phyloP scores from a whole-genome alignment of 2,113 vertebrate species.

The Petaurus breviceps region DNA sequence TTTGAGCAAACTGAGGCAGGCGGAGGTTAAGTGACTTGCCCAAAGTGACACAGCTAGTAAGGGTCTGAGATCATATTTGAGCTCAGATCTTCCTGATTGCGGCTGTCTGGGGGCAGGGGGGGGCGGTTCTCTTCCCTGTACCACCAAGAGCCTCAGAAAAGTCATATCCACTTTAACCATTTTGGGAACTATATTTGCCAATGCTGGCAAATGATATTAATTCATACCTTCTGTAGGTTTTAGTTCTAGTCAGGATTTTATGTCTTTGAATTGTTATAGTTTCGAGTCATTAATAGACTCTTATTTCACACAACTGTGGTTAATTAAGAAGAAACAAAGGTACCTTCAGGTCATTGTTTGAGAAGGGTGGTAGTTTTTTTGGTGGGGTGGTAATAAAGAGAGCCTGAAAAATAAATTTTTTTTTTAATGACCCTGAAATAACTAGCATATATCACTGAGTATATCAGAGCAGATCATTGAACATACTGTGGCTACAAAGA shows the following conservation, averaged over 20 bases:
- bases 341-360: slow-evolving; percentile 37
- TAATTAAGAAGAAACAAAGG: slow-evolving; percentile 57
- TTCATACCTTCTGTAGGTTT: slow-evolving; percentile 59
- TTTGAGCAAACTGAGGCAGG: background rate
- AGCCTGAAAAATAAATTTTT: slow-evolving; percentile 34
- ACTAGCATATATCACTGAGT: background rate
- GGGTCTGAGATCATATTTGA: background rate
- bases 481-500: background rate
- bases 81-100: background rate
- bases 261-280: slow-evolving; percentile 66
- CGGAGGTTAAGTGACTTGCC: background rate
- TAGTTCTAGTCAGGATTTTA: slow-evolving; percentile 3
- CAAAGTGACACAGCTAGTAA: background rate
- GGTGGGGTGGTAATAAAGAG: background rate
- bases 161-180: slow-evolving; percentile 10
- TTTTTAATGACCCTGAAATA: slow-evolving; percentile 26
- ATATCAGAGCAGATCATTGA: background rate
- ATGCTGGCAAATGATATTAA: slow-evolving; percentile 50
- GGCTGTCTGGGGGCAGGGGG: too few relatives aligned
- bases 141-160: background rate
- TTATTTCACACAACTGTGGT: slow-evolving; percentile 66
- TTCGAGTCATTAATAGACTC: slow-evolving; percentile 18
- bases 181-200: slow-evolving; percentile 48
- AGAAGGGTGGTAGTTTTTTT: slow-evolving; percentile 59
- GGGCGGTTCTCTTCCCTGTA: background rate